Conservation (phyloP, 64 coral and sea anemone species). For the Montipora efflorescens region DNA sequence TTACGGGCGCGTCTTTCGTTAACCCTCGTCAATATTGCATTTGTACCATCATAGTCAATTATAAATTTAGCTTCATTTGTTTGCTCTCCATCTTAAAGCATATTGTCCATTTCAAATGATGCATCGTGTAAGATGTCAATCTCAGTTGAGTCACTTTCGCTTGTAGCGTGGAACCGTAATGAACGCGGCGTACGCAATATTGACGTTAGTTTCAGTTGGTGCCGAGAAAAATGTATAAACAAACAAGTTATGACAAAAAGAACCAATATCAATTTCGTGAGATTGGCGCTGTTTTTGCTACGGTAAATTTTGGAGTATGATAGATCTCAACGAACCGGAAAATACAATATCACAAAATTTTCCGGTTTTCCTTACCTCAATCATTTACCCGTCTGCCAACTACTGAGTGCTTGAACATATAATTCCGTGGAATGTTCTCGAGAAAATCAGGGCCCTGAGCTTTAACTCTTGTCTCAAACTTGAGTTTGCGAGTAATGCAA, state of each 20-base stretch:
- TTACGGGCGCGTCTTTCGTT: too few relatives aligned
- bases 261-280: neutral
- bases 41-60: too few relatives aligned
- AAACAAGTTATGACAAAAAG: neutral
- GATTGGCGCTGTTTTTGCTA: neutral
- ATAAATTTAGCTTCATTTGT: too few relatives aligned
- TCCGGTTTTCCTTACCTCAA: neutral
- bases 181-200: neutral
- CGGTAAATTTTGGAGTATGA: neutral
- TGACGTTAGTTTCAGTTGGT: neutral
- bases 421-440: neutral
- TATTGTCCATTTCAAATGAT: too few relatives aligned
- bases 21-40: too few relatives aligned
- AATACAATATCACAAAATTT: neutral
- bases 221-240: neutral
- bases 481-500: neutral
- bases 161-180: too few relatives aligned
- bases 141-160: too few relatives aligned
- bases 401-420: neutral
- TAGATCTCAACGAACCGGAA: neutral
- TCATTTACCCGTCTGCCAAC: neutral
- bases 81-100: too few relatives aligned
- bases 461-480: neutral
- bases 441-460: neutral
- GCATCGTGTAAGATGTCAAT: too few relatives aligned